These are phyloP conservation scores for Theocolax elegans DNA, from an alignment of 1,140 invertebrate species.

Conservation along the genomic window DNA sequence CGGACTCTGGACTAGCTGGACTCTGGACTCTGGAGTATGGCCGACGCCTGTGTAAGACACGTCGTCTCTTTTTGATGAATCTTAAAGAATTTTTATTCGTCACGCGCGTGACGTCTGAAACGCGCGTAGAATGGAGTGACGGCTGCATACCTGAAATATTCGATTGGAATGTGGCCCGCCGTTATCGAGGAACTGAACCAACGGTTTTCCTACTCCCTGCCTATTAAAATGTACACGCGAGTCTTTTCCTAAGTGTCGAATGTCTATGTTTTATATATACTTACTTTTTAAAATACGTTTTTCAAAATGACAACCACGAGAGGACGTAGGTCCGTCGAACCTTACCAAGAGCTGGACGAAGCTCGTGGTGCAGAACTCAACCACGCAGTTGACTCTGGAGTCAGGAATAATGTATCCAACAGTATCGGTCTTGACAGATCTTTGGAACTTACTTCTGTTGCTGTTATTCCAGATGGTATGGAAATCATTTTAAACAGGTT, in stretches of 20 bases:
- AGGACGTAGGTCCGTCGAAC: slow-evolving; percentile 52
- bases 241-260: too few species aligned
- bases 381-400: slow-evolving; percentile 35
- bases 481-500: slow-evolving; percentile 46
- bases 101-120: not conserved
- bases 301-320: slow-evolving; percentile 53
- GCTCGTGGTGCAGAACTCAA: slow-evolving; percentile 57
- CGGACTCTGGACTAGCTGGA: too few species aligned
- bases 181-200: too few species aligned
- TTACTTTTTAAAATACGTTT: too few species aligned
- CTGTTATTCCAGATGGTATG: slow-evolving; percentile 83
- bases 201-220: too few species aligned
- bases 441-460: slow-evolving; percentile 82
- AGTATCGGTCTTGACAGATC: slow-evolving; percentile 68
- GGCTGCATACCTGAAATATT: too few species aligned
- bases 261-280: too few species aligned
- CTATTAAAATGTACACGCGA: too few species aligned
- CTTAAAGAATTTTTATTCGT: not conserved
- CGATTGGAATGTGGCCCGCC: too few species aligned
- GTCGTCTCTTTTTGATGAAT: too few species aligned
- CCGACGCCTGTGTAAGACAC: too few species aligned
- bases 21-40: too few species aligned
- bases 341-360: slow-evolving; percentile 59
- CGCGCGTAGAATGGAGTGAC: not conserved
- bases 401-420: slow-evolving; percentile 43